Evolutionary conservation across 2,888 invertebrate species (phyloP).

Genomic region (Minunthozetes semirufus): DNA sequence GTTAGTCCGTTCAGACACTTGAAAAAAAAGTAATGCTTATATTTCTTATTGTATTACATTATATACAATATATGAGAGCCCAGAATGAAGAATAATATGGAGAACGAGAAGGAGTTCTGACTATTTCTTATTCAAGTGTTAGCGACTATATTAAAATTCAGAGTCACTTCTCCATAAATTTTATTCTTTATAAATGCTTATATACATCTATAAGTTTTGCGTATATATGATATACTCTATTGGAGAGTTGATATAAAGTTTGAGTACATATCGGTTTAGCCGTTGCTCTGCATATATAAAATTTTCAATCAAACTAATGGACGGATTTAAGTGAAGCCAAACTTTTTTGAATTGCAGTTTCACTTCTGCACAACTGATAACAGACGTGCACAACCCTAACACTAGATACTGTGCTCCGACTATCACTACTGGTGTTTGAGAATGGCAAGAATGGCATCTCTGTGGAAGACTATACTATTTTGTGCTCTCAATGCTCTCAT

Average conservation of each 20-base stretch:
- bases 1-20: neutral
- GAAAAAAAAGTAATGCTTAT: neutral
- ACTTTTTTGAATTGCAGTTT: constrained; percentile 10
- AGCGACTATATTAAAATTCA: constrained; percentile 27
- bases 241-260: neutral
- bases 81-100: too few relatives aligned
- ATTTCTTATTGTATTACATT: constrained; percentile 14
- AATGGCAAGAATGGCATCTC: neutral
- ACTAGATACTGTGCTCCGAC: neutral
- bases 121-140: neutral
- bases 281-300: constrained; percentile 16
- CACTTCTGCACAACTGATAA: neutral
- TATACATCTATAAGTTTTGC: too few relatives aligned
- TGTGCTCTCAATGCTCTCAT: neutral
- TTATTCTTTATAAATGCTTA: neutral
- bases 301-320: constrained; percentile 31
- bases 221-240: too few relatives aligned
- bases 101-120: neutral
- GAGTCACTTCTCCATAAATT: constrained; percentile 17
- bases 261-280: neutral
- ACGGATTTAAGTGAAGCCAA: constrained; percentile 5
- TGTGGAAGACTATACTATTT: neutral
- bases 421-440: neutral
- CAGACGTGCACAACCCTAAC: neutral
- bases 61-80: neutral